phyloP scores from a whole-genome alignment of 2,113 vertebrate species.

The Panthera uncia region DNA sequence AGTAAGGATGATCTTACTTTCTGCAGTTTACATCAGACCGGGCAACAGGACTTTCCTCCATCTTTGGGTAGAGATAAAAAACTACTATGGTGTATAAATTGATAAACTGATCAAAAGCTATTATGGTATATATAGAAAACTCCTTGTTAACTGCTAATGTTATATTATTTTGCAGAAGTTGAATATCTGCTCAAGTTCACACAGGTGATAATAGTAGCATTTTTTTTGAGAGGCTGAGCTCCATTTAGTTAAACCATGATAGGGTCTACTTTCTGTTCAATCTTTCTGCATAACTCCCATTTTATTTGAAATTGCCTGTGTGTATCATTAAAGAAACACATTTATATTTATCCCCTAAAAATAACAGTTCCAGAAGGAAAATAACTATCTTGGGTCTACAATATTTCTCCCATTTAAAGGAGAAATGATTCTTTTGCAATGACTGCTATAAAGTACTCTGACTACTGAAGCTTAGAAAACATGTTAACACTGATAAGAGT shows the following conservation, averaged over 20 bases:
- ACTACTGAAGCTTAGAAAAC: conserved; percentile 30
- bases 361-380: conserved; percentile 35
- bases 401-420: not conserved
- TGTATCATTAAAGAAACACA: not conserved
- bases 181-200: not conserved
- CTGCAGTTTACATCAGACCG: not conserved
- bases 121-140: not conserved
- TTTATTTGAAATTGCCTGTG: not conserved
- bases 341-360: conserved; percentile 18
- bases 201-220: not conserved
- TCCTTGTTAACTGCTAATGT: not conserved
- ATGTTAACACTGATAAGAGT: not conserved
- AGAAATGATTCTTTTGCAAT: conserved; percentile 33
- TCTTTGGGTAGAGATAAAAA: not conserved
- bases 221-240: not conserved
- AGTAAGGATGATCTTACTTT: not conserved
- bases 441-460: not conserved
- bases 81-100: not conserved
- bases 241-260: conserved; percentile 29
- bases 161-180: not conserved
- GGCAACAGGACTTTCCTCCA: not conserved
- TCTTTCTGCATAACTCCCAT: not conserved
- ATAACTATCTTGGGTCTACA: not conserved
- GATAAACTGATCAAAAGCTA: not conserved
- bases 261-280: not conserved